phyloP scores from a whole-genome alignment of 2,113 vertebrate species.

The Percopsis transmontana region DNA sequence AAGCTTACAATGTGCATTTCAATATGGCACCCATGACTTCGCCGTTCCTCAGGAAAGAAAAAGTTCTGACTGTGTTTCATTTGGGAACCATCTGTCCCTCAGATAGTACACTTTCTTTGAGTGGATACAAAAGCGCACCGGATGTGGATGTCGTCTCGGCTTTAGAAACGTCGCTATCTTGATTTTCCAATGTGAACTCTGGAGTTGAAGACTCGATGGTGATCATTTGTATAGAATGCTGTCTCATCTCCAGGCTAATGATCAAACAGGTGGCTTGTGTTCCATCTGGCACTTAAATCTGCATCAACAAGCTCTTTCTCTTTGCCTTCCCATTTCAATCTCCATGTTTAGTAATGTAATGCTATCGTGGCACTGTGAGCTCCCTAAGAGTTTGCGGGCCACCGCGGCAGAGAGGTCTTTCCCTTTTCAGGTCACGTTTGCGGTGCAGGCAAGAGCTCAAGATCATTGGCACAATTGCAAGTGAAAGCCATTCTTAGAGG shows the following conservation, averaged over 20 bases:
- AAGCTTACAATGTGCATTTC: no score
- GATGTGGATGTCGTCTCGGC: no score
- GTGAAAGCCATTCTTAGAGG: slow-evolving; percentile 69
- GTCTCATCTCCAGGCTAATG: slow-evolving; percentile 43
- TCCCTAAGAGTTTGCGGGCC: slow-evolving; percentile 27
- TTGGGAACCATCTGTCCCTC: neutral
- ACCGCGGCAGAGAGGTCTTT: slow-evolving; percentile 49
- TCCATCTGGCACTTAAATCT: slow-evolving; percentile 46
- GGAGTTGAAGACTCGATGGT: slow-evolving; percentile 5
- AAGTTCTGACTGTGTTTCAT: no score
- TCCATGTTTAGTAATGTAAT: slow-evolving; percentile 35
- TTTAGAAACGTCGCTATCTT: no score
- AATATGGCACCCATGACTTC: no score
- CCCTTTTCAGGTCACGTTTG: slow-evolving; percentile 63
- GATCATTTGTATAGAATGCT: slow-evolving; percentile 21
- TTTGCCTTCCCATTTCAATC: slow-evolving; percentile 21
- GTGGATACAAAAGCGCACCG: no score
- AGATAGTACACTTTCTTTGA: no score
- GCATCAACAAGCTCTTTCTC: slow-evolving; percentile 39
- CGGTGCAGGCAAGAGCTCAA: slow-evolving; percentile 29
- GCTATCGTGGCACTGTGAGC: slow-evolving; percentile 23
- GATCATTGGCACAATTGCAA: slow-evolving; percentile 69
- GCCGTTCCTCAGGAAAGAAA: no score
- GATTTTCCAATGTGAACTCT: no score
- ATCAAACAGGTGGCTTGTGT: slow-evolving; percentile 53